Evolutionary conservation across 2,888 invertebrate genomes (phyloP), one percentile per base, ranked within the genome.

Genomic region (Thecophora atra): DNA sequence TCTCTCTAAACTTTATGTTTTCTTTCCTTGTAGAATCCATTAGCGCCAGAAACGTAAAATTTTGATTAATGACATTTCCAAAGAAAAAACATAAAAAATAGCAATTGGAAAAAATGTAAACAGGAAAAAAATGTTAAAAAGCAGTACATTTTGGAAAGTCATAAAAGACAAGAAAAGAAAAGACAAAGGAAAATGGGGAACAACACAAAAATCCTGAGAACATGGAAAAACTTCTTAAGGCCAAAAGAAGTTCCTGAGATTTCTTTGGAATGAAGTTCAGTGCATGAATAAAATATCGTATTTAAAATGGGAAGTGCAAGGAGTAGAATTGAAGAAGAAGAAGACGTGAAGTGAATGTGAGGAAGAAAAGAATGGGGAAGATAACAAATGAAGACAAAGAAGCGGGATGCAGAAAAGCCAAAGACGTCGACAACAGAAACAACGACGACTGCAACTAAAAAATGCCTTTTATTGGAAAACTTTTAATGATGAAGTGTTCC

Each of bases 11-110:
- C 5, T 47, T 4, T 47, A 17, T 11, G 11, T 3, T 47, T 11
- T 28, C 30, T 30, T 64, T 44, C 17, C 17, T 64, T 64, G 24
- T 64, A 44, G 37, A 24, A 30, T 64, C 47, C 64, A 64, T 64
- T 64, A 64, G 64, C 64, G 26, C 8, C 30, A n/a, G 37, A n/a
- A 26, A 42, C 64, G 26, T 47, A 51, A 64, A 64, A 47, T 64
- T 64, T 19, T 64, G 64, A 64, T 64, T 64, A 42, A 64, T 64
- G 26, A 21, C 64, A 44, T 64, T 64, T 64, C 24, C 47, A 60
- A 8, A 26, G 17, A 60, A 60, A 60, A 30, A 60, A 60, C 11
- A 17, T 7, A 15, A 7, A 26, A 2, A 60, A 8, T 13, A 1
- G 11, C 13, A 26, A 26, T n/a, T n/a, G n/a, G n/a, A 17, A 56